Percentiles rank a stretch among this genome's conserved stretches.
phyloP scores from a whole-genome alignment of 2,888 invertebrate genomes.

The Mechanitis mazaeus region DNA sequence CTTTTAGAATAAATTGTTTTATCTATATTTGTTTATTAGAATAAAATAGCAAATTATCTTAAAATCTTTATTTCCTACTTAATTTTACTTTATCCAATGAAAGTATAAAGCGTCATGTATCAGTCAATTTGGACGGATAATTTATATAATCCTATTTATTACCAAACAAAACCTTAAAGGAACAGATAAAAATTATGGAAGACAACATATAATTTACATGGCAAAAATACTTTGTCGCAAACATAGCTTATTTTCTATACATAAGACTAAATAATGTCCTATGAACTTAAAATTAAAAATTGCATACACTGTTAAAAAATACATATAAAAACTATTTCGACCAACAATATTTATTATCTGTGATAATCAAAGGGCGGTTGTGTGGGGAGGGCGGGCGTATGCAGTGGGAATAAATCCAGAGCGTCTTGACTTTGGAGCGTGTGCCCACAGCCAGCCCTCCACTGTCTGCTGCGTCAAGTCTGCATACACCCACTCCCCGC shows the following conservation, averaged over 20 bases:
- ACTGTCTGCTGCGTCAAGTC: slow-evolving; percentile 95
- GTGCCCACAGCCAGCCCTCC: slow-evolving; percentile 96
- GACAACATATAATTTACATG: slow-evolving; percentile 32
- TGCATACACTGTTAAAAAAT: not conserved
- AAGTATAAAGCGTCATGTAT: slow-evolving; percentile 39
- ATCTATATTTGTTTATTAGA: not conserved
- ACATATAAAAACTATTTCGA: not conserved
- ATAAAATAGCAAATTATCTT: not conserved
- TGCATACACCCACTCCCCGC: slow-evolving; percentile 97
- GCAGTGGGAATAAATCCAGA: slow-evolving; percentile 97
- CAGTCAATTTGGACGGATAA: slow-evolving; percentile 67
- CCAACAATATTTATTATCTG: not conserved
- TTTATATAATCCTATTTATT: slow-evolving; percentile 30
- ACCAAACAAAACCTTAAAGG: slow-evolving; percentile 19
- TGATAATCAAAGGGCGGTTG: slow-evolving; percentile 82
- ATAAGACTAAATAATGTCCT: not conserved
- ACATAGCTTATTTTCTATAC: not conserved
- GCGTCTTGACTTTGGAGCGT: slow-evolving; percentile 93
- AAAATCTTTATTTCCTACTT: slow-evolving; percentile 5
- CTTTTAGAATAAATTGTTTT: not conserved
- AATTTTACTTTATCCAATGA: slow-evolving; percentile 11
- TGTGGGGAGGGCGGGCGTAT: slow-evolving; percentile 93
- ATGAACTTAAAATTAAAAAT: too few species aligned
- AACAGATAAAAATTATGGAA: slow-evolving; percentile 35
- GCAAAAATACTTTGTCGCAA: not conserved